These are phyloP conservation scores for Torymus texanus DNA, from an alignment of 2,888 invertebrate genomes.

Conservation along the genomic window DNA sequence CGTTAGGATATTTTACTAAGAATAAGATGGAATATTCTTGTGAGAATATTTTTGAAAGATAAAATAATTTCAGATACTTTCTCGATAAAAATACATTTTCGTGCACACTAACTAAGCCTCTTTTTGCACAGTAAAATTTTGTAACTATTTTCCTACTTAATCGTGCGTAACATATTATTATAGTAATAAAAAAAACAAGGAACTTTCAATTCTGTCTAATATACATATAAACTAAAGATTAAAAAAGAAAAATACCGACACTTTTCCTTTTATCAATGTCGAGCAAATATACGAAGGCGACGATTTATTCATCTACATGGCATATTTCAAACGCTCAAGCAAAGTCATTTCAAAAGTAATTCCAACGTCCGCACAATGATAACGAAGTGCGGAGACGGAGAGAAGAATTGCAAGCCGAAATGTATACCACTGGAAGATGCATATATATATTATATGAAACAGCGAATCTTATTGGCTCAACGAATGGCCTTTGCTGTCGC, in stretches of 20 bases:
- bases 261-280: not conserved
- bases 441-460: no score
- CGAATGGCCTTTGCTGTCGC: conserved; percentile 24
- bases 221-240: no score
- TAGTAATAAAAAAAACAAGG: not conserved
- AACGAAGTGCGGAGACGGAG: not conserved
- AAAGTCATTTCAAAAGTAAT: conserved; percentile 26
- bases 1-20: not conserved
- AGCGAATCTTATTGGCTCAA: conserved; percentile 30
- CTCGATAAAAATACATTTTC: conserved; percentile 2
- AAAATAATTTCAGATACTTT: conserved; percentile 4
- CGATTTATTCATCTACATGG: conserved; percentile 1
- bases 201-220: no score
- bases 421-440: no score
- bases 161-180: not conserved
- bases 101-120: not conserved
- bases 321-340: not conserved
- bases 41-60: not conserved
- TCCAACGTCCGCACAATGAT: conserved; percentile 1
- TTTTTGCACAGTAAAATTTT: conserved; percentile 29
- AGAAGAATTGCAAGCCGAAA: not conserved
- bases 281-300: not conserved
- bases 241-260: not conserved
- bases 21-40: no score
- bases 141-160: conserved; percentile 18